A percentile compares a stretch with the other conserved stretches of the same genome.
These are phyloP conservation scores for Zaprionus lineosus DNA, from an alignment of 2,888 invertebrate genomes.

Conservation along the genomic window DNA sequence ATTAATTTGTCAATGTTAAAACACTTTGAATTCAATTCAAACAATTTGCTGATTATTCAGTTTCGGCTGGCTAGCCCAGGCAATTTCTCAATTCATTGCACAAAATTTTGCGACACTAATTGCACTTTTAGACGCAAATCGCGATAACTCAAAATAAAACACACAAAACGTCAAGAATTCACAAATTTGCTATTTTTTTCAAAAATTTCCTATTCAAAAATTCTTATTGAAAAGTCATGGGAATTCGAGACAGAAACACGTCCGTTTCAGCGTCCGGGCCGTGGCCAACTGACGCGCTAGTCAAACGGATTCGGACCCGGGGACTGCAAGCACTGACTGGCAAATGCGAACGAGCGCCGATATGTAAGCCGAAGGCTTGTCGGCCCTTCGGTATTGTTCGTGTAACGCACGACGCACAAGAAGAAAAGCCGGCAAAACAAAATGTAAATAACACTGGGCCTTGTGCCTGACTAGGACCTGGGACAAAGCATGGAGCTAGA, in stretches of 20 bases:
- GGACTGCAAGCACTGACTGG: slow-evolving; percentile 23
- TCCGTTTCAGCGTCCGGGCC: slow-evolving; percentile 63
- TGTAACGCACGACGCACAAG: slow-evolving; percentile 9
- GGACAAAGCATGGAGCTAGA: not conserved
- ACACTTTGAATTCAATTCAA: slow-evolving; percentile 10
- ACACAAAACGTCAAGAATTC: slow-evolving; percentile 27
- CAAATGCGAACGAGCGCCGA: slow-evolving; percentile 27
- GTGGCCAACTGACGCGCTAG: slow-evolving; percentile 70
- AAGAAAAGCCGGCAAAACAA: slow-evolving; percentile 73
- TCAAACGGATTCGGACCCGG: slow-evolving; percentile 41
- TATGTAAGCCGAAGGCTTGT: slow-evolving; percentile 45
- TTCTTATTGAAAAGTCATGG: not conserved
- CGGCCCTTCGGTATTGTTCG: slow-evolving; percentile 20
- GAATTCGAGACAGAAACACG: slow-evolving; percentile 47
- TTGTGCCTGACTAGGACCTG: not conserved
- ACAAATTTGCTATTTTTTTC: too few species aligned
- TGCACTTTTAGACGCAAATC: slow-evolving; percentile 64
- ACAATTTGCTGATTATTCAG: slow-evolving; percentile 12
- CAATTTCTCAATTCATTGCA: slow-evolving; percentile 60
- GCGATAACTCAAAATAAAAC: slow-evolving; percentile 73
- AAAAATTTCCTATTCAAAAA: slow-evolving; percentile 2
- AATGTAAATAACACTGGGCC: slow-evolving; percentile 75
- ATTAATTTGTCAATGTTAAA: too few species aligned
- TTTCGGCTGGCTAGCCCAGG: slow-evolving; percentile 19
- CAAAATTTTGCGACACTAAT: slow-evolving; percentile 61